A percentile compares a stretch with the other conserved stretches of the same genome.
phyloP scores from a whole-genome alignment of 2,888 invertebrate genomes.

The Drosophila algonquin region DNA sequence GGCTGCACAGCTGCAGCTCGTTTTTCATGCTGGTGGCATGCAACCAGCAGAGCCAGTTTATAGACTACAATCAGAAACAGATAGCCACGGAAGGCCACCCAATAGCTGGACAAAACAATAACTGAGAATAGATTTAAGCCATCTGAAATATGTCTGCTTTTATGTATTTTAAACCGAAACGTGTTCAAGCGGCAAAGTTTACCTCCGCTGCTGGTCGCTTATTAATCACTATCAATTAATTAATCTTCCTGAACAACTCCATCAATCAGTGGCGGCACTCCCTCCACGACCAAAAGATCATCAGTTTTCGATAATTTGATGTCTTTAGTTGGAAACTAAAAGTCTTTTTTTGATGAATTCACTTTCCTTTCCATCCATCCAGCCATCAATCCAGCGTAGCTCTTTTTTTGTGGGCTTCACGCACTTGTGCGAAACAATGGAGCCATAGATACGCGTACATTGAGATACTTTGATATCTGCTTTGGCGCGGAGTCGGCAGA shows the following conservation, averaged over 20 bases:
- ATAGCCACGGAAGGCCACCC: slow-evolving; percentile 28
- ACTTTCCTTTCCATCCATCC: slow-evolving; percentile 32
- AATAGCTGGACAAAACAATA: slow-evolving; percentile 12
- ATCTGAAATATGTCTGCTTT: slow-evolving; percentile 13
- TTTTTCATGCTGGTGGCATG: slow-evolving; percentile 21
- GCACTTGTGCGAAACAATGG: slow-evolving; percentile 60
- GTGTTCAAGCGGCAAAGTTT: background rate
- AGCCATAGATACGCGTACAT: slow-evolving; percentile 31
- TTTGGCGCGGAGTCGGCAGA: slow-evolving; percentile 23
- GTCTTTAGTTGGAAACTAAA: slow-evolving; percentile 24
- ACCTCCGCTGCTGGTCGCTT: background rate
- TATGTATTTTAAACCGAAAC: background rate
- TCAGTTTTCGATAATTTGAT: slow-evolving; percentile 13
- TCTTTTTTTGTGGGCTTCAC: slow-evolving; percentile 27
- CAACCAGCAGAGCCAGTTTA: slow-evolving; percentile 5
- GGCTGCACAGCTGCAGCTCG: slow-evolving; percentile 50
- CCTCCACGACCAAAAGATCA: slow-evolving; percentile 4
- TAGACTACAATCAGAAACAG: background rate
- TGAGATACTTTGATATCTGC: slow-evolving; percentile 39
- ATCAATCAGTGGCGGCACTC: slow-evolving; percentile 21
- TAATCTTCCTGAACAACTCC: slow-evolving; percentile 6
- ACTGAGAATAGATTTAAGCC: background rate
- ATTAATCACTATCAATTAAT: background rate
- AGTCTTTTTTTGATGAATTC: slow-evolving; percentile 19
- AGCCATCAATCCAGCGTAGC: slow-evolving; percentile 19